Conservation (phyloP, 2,113 vertebrate genomes). For the Halcyon senegalensis region DNA sequence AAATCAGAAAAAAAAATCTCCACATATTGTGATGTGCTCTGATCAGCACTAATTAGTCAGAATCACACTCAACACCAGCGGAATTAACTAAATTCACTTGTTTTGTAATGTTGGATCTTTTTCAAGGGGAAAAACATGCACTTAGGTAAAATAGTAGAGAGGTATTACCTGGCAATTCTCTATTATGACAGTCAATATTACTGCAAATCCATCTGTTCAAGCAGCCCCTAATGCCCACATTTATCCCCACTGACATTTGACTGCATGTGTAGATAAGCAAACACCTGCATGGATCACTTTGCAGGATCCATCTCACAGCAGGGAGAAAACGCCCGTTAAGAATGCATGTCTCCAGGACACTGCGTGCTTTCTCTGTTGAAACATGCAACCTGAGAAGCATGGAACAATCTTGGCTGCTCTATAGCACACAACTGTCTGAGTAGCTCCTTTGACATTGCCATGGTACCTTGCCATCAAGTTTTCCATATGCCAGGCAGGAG, state of each 20-base stretch:
- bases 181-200: not conserved
- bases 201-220: not conserved
- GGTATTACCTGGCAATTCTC: not conserved
- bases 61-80: not conserved
- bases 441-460: not conserved
- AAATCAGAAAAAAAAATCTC: not conserved
- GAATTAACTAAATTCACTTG: not conserved
- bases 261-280: slow-evolving; percentile 35
- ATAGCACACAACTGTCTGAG: not conserved
- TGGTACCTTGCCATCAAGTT: slow-evolving; percentile 3
- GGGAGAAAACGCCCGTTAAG: slow-evolving; percentile 37
- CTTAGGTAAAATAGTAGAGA: not conserved
- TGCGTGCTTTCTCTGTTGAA: slow-evolving; percentile 55
- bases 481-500: not conserved
- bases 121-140: not conserved
- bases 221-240: not conserved
- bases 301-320: slow-evolving; percentile 45
- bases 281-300: slow-evolving; percentile 58
- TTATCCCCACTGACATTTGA: not conserved
- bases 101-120: not conserved
- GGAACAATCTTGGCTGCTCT: slow-evolving; percentile 37
- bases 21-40: not conserved
- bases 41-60: not conserved
- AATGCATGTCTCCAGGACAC: slow-evolving; percentile 66
- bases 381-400: slow-evolving; percentile 35